A percentile compares a stretch with the other conserved stretches of the same genome.
These are phyloP conservation scores for Drosophila kokeensis DNA, from an alignment of 2,888 invertebrate species.

Conservation along the genomic window DNA sequence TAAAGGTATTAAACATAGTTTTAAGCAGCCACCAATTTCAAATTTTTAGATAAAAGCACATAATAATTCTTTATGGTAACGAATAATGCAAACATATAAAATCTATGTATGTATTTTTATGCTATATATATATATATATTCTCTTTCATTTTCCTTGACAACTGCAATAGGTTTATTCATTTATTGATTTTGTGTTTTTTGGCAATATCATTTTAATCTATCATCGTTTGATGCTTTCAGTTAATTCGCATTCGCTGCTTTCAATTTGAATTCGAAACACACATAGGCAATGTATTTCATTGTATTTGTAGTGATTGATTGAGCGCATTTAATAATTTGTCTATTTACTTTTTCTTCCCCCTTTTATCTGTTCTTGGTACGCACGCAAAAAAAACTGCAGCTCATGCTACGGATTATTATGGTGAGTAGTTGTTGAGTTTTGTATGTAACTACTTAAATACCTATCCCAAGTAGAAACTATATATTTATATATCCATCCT, in stretches of 20 bases:
- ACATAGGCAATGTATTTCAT: conserved; percentile 11
- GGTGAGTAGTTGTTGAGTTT: conserved; percentile 91
- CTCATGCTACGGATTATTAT: conserved; percentile 99
- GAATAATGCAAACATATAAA: conserved; percentile 6
- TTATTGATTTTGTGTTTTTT: conserved; percentile 8
- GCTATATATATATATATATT: conserved; percentile 3
- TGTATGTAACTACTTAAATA: conserved; percentile 60
- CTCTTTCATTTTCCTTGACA: conserved; percentile 1
- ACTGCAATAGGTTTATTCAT: background rate
- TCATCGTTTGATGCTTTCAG: conserved; percentile 13
- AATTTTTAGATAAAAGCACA: conserved; percentile 52
- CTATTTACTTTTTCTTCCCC: conserved; percentile 79
- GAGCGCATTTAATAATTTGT: conserved; percentile 81
- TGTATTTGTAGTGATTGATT: conserved; percentile 32
- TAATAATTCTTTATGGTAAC: conserved; percentile 38
- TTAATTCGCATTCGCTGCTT: conserved; percentile 16
- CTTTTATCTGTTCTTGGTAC: conserved; percentile 77
- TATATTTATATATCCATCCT: background rate
- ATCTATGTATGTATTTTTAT: conserved; percentile 1
- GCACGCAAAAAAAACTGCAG: conserved; percentile 86
- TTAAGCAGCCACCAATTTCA: conserved; percentile 50
- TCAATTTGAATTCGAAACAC: conserved; percentile 7
- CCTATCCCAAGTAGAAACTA: conserved; percentile 1
- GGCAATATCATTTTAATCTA: background rate
- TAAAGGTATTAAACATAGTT: conserved; percentile 91